A percentile compares a stretch with the other conserved stretches of the same genome.
These are phyloP conservation scores for Phenacoccus solenopsis DNA, from an alignment of 1,140 invertebrate genomes.

Conservation along the genomic window DNA sequence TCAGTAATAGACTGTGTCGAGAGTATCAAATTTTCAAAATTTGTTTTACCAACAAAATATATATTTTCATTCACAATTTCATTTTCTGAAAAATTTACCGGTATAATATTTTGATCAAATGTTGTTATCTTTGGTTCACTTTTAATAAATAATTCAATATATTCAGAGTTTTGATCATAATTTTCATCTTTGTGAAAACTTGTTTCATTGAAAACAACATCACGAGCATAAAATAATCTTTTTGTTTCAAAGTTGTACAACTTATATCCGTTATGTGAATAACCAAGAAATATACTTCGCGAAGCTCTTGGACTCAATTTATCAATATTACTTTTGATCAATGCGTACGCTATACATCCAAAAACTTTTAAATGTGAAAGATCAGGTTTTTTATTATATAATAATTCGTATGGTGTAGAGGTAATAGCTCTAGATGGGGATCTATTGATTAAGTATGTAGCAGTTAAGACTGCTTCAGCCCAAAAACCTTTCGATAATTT, in stretches of 20 bases:
- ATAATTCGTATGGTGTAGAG: constrained; percentile 25
- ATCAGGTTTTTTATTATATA: constrained; percentile 23
- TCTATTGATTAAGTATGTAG: constrained; percentile 22
- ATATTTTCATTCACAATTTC: neutral
- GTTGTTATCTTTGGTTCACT: neutral
- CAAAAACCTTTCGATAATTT: constrained; percentile 17
- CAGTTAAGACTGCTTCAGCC: constrained; percentile 21
- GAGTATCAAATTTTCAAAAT: neutral
- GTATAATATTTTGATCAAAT: neutral
- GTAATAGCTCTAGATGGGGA: constrained; percentile 10
- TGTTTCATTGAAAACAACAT: neutral
- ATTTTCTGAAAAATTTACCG: neutral
- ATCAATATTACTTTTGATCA: constrained; percentile 23
- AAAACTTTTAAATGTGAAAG: constrained; percentile 29
- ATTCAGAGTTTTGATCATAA: neutral
- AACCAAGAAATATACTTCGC: constrained; percentile 26
- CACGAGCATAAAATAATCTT: neutral
- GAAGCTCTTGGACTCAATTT: constrained; percentile 30
- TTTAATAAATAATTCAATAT: neutral
- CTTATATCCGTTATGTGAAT: constrained; percentile 24
- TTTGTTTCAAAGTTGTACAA: constrained; percentile 11
- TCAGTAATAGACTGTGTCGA: neutral
- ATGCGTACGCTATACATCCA: constrained; percentile 26
- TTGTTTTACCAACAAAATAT: no score
- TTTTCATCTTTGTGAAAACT: neutral